A percentile compares a stretch with the other conserved stretches of the same genome.
Evolutionary conservation across 2,888 invertebrate genomes (phyloP).

Genomic region (Autographa gamma): DNA sequence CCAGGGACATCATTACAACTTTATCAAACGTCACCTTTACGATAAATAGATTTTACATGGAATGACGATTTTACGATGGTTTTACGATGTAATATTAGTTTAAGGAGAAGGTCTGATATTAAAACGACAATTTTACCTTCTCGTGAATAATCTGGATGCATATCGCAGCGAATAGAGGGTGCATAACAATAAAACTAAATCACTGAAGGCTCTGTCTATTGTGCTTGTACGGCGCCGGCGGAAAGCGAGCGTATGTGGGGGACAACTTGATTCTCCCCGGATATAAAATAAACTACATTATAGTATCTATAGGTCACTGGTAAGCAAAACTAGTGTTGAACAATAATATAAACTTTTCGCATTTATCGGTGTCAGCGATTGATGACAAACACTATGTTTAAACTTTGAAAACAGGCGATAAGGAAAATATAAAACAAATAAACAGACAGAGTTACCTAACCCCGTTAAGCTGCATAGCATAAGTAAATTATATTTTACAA

Average conservation of each 20-base stretch:
- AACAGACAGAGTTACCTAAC: background rate
- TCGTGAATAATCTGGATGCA: constrained; percentile 76
- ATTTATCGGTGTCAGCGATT: constrained; percentile 48
- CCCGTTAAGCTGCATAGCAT: too few species aligned
- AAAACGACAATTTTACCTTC: constrained; percentile 66
- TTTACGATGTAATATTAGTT: constrained; percentile 11
- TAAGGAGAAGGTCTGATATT: constrained; percentile 28
- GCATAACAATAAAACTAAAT: constrained; percentile 88
- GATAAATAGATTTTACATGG: constrained; percentile 62
- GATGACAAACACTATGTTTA: constrained; percentile 29
- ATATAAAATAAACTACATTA: constrained; percentile 82
- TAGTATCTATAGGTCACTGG: constrained; percentile 61
- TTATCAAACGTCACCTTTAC: constrained; percentile 66
- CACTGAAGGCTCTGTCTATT: constrained; percentile 82
- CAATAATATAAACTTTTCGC: constrained; percentile 58
- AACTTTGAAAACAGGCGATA: background rate
- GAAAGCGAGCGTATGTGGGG: constrained; percentile 85
- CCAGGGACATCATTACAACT: constrained; percentile 67
- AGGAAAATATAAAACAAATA: background rate
- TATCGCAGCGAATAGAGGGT: constrained; percentile 77
- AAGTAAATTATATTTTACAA: too few species aligned
- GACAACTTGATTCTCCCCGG: constrained; percentile 80
- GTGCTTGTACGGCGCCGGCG: constrained; percentile 86
- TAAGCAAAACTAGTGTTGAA: constrained; percentile 56
- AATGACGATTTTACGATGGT: constrained; percentile 40